These are phyloP conservation scores for Heliconius sara DNA, from an alignment of 2,888 invertebrate genomes.

Conservation along the genomic window DNA sequence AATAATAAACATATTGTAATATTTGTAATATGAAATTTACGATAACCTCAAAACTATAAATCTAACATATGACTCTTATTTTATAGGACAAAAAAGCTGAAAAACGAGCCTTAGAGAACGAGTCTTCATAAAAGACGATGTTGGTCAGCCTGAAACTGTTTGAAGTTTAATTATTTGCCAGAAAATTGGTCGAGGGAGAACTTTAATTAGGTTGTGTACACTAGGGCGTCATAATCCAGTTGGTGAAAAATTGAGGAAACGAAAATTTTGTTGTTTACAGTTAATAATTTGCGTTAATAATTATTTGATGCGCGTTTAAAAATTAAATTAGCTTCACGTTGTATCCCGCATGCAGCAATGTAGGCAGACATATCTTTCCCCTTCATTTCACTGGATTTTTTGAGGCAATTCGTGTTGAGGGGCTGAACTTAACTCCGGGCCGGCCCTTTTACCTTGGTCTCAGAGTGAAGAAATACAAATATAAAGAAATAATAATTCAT, in stretches of 20 bases:
- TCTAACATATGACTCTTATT: background rate
- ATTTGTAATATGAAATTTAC: no score
- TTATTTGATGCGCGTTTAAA: background rate
- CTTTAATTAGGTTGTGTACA: slow-evolving; percentile 71
- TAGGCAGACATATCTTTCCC: no score
- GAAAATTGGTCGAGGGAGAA: slow-evolving; percentile 67
- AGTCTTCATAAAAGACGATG: slow-evolving; percentile 55
- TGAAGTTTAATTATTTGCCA: slow-evolving; percentile 68
- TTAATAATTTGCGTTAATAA: slow-evolving; percentile 6
- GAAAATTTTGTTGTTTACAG: slow-evolving; percentile 29
- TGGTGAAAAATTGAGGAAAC: slow-evolving; percentile 47
- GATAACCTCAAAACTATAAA: background rate
- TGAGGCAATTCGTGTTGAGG: no score
- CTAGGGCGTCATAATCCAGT: slow-evolving; percentile 58
- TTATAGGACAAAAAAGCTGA: slow-evolving; percentile 12
- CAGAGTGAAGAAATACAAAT: no score
- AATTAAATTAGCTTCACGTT: background rate
- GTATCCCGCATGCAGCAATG: no score
- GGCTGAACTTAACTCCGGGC: no score
- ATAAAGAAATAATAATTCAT: no score
- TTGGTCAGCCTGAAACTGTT: slow-evolving; percentile 67
- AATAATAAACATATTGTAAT: no score
- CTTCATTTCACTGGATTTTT: no score
- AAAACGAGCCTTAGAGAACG: slow-evolving; percentile 42
- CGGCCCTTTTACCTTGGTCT: no score